phyloP scores from a whole-genome alignment of 2,888 invertebrate genomes.

The Limnephilus marmoratus region DNA sequence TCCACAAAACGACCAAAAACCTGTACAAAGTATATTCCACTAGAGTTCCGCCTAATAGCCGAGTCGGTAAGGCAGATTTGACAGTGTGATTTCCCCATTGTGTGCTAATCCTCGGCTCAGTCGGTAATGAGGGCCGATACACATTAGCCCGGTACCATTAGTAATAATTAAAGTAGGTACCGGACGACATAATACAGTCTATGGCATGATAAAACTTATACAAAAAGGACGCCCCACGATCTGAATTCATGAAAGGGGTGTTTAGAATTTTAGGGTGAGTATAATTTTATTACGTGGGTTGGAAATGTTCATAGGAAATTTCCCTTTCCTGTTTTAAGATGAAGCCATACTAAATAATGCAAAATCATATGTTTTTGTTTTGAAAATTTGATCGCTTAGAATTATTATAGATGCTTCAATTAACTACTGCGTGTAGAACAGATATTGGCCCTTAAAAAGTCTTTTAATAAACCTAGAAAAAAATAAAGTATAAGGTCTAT shows the following conservation, averaged over 20 bases:
- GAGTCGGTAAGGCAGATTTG: slow-evolving; percentile 45
- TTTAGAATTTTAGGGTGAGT: background rate
- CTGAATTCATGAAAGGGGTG: slow-evolving; percentile 1
- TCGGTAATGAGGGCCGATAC: slow-evolving; percentile 43
- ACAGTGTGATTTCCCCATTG: slow-evolving; percentile 49
- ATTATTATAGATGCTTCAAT: too few species aligned
- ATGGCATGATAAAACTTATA: slow-evolving; percentile 27
- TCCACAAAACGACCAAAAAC: background rate
- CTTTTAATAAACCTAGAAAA: too few species aligned
- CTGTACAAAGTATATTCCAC: background rate
- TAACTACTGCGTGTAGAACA: too few species aligned
- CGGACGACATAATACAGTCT: background rate
- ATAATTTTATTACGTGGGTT: background rate
- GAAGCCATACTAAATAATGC: too few species aligned
- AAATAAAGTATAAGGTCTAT: too few species aligned
- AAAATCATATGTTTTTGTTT: too few species aligned
- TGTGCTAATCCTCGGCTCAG: slow-evolving; percentile 52
- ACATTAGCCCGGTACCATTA: slow-evolving; percentile 33
- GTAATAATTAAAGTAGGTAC: slow-evolving; percentile 24
- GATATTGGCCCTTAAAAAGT: too few species aligned
- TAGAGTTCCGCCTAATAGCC: background rate
- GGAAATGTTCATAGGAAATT: too few species aligned
- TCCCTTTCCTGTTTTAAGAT: too few species aligned
- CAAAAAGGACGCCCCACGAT: background rate
- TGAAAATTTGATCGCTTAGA: too few species aligned